Conservation (phyloP, 1,140 invertebrate genomes). For the Theocolax elegans region DNA sequence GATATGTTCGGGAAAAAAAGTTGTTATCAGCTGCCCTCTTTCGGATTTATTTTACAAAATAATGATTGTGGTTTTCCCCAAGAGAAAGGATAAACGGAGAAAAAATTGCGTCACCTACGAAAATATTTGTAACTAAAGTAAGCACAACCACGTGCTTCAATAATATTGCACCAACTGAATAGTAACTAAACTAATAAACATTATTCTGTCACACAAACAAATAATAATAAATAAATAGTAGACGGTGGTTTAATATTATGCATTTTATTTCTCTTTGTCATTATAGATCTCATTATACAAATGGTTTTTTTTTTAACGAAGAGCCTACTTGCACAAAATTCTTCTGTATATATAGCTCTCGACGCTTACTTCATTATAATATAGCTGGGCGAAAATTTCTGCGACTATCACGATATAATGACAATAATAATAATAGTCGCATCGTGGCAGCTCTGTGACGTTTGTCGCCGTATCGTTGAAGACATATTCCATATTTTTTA, state of each 20-base stretch:
- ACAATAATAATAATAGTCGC: slow-evolving; percentile 33
- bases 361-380: not conserved
- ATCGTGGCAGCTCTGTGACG: slow-evolving; percentile 2
- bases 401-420: not conserved
- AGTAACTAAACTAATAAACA: too few species aligned
- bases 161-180: too few species aligned
- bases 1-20: too few species aligned
- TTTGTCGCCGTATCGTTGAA: slow-evolving; percentile 9
- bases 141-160: too few species aligned
- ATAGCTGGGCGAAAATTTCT: not conserved
- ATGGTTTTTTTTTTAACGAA: not conserved
- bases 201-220: too few species aligned
- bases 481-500: slow-evolving; percentile 33
- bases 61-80: too few species aligned
- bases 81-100: too few species aligned
- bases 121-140: too few species aligned
- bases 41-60: too few species aligned
- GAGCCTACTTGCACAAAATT: slow-evolving; percentile 27
- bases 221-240: not conserved
- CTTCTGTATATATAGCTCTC: not conserved
- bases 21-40: too few species aligned
- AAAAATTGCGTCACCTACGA: too few species aligned
- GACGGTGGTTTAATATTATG: slow-evolving; percentile 34
- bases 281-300: slow-evolving; percentile 31
- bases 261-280: slow-evolving; percentile 39